Conservation (phyloP, 2,888 invertebrate genomes). For the Orthosia gothica region DNA sequence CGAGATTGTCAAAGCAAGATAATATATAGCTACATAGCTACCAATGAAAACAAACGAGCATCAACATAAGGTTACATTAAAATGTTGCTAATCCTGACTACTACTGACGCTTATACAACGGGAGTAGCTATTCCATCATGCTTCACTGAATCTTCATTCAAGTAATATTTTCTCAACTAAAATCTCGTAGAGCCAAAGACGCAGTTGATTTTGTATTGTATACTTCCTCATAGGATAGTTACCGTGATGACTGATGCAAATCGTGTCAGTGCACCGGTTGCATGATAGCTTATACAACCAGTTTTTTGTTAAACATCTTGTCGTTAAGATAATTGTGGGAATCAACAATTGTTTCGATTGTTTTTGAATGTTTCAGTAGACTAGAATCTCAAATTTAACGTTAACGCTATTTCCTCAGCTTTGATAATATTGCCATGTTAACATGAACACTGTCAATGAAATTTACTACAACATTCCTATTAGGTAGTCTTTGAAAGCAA, state of each 20-base stretch:
- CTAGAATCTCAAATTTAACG: not conserved
- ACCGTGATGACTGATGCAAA: constrained; percentile 25
- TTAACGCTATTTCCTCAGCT: not conserved
- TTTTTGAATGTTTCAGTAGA: not conserved
- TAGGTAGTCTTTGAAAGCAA: not conserved
- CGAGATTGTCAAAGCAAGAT: too few species aligned
- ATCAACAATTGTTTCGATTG: not conserved
- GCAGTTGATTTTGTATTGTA: not conserved
- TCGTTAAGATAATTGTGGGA: constrained; percentile 27
- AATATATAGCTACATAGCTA: not conserved
- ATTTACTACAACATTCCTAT: too few species aligned
- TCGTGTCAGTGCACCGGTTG: constrained; percentile 25
- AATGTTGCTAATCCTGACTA: not conserved
- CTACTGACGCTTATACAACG: not conserved
- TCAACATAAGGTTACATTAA: not conserved
- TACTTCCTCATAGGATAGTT: not conserved
- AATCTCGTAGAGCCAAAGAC: not conserved
- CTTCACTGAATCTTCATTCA: not conserved
- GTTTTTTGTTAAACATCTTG: constrained; percentile 22
- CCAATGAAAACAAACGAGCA: not conserved
- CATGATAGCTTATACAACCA: constrained; percentile 40
- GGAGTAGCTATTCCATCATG: not conserved
- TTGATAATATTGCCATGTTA: not conserved
- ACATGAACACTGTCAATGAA: not conserved
- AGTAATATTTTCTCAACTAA: not conserved